Evolutionary conservation across 2,797 vertebrate genomes (phyloP), one percentile per base, ranked within the genome.

Genomic region (Hoplostethus atlanticus): DNA sequence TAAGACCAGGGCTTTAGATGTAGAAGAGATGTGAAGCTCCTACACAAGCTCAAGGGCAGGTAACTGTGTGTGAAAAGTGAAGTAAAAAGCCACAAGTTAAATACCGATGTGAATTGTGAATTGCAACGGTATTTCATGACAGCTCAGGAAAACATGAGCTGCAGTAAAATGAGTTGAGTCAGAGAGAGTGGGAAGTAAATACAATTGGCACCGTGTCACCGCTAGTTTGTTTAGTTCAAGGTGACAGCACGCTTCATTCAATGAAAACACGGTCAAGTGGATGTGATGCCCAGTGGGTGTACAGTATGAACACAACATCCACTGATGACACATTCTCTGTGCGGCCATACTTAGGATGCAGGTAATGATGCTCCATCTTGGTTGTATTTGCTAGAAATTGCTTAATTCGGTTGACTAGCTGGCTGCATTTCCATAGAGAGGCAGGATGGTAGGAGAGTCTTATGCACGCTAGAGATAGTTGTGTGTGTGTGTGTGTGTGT

Each of bases 1-100:
- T 85, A 79, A 89, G 59, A 78, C 68, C 40, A 0, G 66, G 75
- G 84, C 86, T 88, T 89, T 70, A 73, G 65, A 71, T 21, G 68
- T 62, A 79, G 76, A 77, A 64, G 53, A 77, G 71, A 68, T 82
- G 65, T 68, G 57, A 58, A 71, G 47, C 72, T 73, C 64, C 60
- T 59, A 59, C 73, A 75, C 40, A 60, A 67, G 66, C 80, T 70
- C 68, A 76, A 70, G 77, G 75, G 62, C 66, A 77, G 65, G 66
- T 71, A 79, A 79, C 71, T 77, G 53, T 64, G 63, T 61, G 73
- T 25, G 28, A 28, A 28, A 28, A 28, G 28, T 15, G 11, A 15
- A 44, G 42, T 44, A 13, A 4, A 44, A 21, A 21, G 21, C 21
- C 21, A 21, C 21, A 44, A 15, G 42, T 44, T 10, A 44, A 11